Base-by-base conservation (phyloP, 2,113 vertebrate genomes). In the Bambusicola thoracicus region DNA sequence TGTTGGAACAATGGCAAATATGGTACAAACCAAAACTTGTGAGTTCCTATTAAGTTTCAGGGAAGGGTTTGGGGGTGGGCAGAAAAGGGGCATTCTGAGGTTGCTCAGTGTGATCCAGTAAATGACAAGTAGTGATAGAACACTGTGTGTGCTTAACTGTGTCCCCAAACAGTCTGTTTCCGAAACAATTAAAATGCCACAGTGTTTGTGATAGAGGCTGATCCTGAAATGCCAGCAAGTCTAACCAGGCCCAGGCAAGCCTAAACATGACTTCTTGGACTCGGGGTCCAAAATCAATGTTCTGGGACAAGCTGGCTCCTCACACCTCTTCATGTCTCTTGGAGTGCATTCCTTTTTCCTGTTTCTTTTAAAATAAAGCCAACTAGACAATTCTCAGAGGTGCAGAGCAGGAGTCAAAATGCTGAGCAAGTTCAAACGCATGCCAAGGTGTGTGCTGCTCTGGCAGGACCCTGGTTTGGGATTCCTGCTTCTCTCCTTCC, bases 361-460 rank as follows among this genome's bases (percentile, higher is more conserved):
- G 20, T 66, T 93, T 85, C 78, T 82, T 94, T 85, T 87, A 80
- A 85, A 95, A 73, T 36, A 62, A 91, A 80, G 75, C 78, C 92
- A 95, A 13, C n/a, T 44, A 87, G 67, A 72, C 70, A 38, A 40
- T 27, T 79, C 85, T 62, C 89, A 85, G 70, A 55, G 74, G 94
- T 73, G 40, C 74, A 79, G 58, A 51, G 70, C n/a, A 56, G 24
- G 20, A 94, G 36, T 79, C 75, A 89, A 96, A 94, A 91, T 91
- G 89, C 91, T 95, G 89, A 95, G 78, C 81, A 95, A 82, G 91
- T 3, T 38, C n/a, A 92, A 81, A 91, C 36, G n/a, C 4, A 3
- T 91, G 95, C 94, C 94, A 96, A 87, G 62, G 85, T 85, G 81
- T 44, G 48, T 53, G 70, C 40, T 91, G 85, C 80, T 93, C 85